phyloP scores from a whole-genome alignment of 2,113 vertebrate species.

The Aplodontia rufa region DNA sequence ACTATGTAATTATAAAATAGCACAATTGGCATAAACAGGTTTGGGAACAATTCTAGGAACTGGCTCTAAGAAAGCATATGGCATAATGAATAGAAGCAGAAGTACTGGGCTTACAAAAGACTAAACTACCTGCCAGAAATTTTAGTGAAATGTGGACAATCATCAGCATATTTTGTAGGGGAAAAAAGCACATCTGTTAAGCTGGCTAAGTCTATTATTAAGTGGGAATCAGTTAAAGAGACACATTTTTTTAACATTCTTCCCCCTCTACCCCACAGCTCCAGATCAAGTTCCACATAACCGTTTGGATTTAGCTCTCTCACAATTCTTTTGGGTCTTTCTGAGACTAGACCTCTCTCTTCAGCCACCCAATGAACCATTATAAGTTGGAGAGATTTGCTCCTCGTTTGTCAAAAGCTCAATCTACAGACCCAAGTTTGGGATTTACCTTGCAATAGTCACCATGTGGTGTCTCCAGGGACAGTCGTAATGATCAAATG shows the following conservation, averaged over 20 bases:
- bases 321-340: neutral
- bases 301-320: neutral
- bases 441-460: neutral
- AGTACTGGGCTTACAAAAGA: neutral
- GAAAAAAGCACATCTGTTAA: neutral
- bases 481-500: neutral
- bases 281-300: neutral
- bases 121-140: neutral
- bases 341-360: neutral
- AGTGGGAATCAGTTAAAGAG: neutral
- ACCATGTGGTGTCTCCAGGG: neutral
- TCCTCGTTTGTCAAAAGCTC: neutral
- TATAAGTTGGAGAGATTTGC: neutral
- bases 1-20: too few species aligned
- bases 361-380: neutral
- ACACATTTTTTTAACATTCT: neutral
- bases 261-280: neutral
- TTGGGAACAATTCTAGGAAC: neutral
- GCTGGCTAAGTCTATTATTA: neutral
- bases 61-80: neutral
- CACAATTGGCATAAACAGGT: neutral
- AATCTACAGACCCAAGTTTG: neutral
- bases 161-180: neutral
- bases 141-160: neutral
- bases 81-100: neutral